Evolutionary conservation across 2,797 vertebrate genomes (phyloP), one percentile per base, ranked within the genome.

Genomic region (Eremophila alpestris): DNA sequence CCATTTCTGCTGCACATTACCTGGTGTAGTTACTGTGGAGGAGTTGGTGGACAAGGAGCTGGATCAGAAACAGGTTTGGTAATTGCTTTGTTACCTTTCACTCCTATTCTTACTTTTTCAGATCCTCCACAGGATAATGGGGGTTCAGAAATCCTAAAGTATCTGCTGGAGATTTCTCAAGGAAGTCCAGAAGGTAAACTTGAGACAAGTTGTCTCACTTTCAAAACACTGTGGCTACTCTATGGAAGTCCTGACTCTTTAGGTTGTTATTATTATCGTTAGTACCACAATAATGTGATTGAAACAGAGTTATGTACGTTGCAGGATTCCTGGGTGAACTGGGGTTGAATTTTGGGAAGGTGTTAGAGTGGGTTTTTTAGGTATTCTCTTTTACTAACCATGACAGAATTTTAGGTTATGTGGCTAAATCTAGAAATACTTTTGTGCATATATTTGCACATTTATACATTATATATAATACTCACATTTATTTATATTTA

Each of bases 61-160:
- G 73, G 49, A 65, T 65, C 46, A 68, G n/a, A 40, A 80, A 9
- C 16, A 52, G 13, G 4, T 59, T 78, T 52, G 65, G 4, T 59
- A 30, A 41, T 43, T 36, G 20, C 67, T 67, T 54, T 67, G 23
- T 29, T 63, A 1, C 7, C 5, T 73, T 75, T 67, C 51, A 46
- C 20, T 64, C 23, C 34, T 84, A 2, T 40, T 81, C 38, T 30
- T 79, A 43, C 40, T 69, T 87, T 95, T 97, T 55, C 97, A 99
- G 99, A 99, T 96, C 98, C 99, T 92, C 99, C 99, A 7, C 98
- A 98, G 92, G 99, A 99, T 97, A 98, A 98, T 19, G 99, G 99
- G 13, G 99, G 99, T 89, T 99, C 99, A 9, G 99, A 99, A 96
- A 99, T 99, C 91, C 98, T 99, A 3, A 99, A 98, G 23, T 99